phyloP scores from a whole-genome alignment of 92 coral and sea anemone species.

The Porites rus region DNA sequence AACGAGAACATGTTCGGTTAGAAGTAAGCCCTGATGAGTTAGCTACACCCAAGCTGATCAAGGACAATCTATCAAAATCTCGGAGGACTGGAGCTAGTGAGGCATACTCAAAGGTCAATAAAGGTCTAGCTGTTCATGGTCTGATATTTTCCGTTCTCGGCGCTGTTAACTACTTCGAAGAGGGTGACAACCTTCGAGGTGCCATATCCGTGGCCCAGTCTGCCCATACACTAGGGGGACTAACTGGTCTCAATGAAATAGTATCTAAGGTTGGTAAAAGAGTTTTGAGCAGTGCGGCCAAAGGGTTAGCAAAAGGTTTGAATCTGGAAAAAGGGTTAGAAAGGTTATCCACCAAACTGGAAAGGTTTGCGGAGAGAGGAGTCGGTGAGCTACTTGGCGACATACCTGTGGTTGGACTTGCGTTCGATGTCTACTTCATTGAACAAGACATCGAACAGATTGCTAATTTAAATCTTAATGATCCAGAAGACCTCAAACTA shows the following conservation, averaged over 20 bases:
- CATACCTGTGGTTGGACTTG: conserved; percentile 69
- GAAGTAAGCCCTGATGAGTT: conserved; percentile 14
- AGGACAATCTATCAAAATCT: conserved; percentile 33
- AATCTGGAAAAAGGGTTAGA: conserved; percentile 40
- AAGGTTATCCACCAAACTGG: conserved; percentile 46
- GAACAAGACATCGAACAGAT: conserved; percentile 50
- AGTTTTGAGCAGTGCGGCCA: conserved; percentile 26
- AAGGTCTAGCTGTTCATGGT: conserved; percentile 66
- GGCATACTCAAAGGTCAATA: conserved; percentile 50
- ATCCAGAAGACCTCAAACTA: conserved; percentile 57
- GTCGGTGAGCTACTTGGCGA: conserved; percentile 64
- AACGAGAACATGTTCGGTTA: conserved; percentile 34
- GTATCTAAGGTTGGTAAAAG: conserved; percentile 53
- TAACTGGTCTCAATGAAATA: conserved; percentile 63
- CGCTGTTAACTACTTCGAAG: conserved; percentile 40
- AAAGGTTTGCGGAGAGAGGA: conserved; percentile 61
- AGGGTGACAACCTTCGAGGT: conserved; percentile 51
- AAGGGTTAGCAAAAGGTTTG: conserved; percentile 34
- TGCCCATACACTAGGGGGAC: conserved; percentile 60
- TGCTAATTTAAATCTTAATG: conserved; percentile 49
- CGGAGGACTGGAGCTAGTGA: conserved; percentile 20
- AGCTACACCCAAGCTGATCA: conserved; percentile 48
- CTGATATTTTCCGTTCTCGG: conserved; percentile 59
- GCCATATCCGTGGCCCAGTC: conserved; percentile 59
- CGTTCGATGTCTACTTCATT: conserved; percentile 57